These are phyloP conservation scores for Apocrypta bakeri DNA, from an alignment of 1,140 invertebrate genomes.

Conservation along the genomic window DNA sequence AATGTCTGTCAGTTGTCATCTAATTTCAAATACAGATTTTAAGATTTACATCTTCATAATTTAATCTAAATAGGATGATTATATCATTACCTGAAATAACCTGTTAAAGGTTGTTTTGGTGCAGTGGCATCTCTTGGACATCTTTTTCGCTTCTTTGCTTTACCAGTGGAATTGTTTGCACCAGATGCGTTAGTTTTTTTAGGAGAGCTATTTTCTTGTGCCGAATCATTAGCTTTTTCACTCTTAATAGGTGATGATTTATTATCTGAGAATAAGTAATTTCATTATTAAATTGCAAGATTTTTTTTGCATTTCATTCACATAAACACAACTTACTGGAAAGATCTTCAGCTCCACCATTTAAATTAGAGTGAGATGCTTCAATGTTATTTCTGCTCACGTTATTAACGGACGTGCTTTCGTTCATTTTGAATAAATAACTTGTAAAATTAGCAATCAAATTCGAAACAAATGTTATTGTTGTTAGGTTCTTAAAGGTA, in stretches of 20 bases:
- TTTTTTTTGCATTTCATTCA: not conserved
- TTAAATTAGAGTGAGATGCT: conserved; percentile 57
- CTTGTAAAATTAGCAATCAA: not conserved
- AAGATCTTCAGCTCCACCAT: conserved; percentile 62
- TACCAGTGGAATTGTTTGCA: conserved; percentile 58
- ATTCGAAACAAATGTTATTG: not conserved
- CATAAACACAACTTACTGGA: conserved; percentile 49
- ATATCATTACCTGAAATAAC: conserved; percentile 73
- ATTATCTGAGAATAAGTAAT: conserved; percentile 39
- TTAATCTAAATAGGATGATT: conserved; percentile 15
- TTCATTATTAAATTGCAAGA: conserved; percentile 29
- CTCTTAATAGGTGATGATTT: conserved; percentile 61
- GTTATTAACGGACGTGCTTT: conserved; percentile 54
- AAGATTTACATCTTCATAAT: not conserved
- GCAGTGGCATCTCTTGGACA: conserved; percentile 80
- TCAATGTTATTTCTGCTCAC: conserved; percentile 57
- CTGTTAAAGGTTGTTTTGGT: conserved; percentile 82
- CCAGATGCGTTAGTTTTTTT: conserved; percentile 54
- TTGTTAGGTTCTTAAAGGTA: not conserved
- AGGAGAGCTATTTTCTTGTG: conserved; percentile 58
- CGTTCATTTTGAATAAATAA: conserved; percentile 56
- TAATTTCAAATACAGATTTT: not conserved
- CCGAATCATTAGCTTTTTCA: conserved; percentile 60
- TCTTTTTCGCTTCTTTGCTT: conserved; percentile 81
- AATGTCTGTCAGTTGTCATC: not conserved